Conservation (phyloP, 2,113 vertebrate species). For the Nycticorax nycticorax region DNA sequence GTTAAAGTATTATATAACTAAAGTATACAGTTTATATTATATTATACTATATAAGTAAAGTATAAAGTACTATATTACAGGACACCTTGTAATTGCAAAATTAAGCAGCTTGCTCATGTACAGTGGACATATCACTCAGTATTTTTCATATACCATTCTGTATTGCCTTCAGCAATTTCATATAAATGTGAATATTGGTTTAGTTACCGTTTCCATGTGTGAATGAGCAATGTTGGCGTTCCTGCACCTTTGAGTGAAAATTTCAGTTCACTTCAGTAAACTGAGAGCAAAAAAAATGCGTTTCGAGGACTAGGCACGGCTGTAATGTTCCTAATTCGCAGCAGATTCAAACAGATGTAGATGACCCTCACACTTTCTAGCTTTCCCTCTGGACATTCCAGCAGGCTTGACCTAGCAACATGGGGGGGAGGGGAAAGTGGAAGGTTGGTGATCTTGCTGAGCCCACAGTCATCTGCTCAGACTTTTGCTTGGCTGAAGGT, state of each 20-base stretch:
- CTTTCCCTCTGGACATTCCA: neutral
- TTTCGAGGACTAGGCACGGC: neutral
- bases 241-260: neutral
- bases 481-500: neutral
- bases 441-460: neutral
- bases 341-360: neutral
- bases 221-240: neutral
- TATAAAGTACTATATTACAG: neutral
- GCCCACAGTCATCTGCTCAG: fast-evolving
- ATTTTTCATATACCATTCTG: neutral
- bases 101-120: neutral
- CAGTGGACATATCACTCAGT: neutral
- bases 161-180: neutral
- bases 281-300: neutral
- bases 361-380: neutral
- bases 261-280: neutral
- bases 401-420: neutral
- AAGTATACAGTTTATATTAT: too few species aligned
- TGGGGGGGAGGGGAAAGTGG: neutral
- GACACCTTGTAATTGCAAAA: neutral
- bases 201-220: neutral
- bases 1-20: neutral
- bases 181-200: neutral
- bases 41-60: too few species aligned
- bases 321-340: neutral